A percentile compares a stretch with the other conserved stretches of the same genome.
These are phyloP conservation scores for Chrysochloris asiatica DNA, from an alignment of 2,113 vertebrate genomes.

Conservation along the genomic window DNA sequence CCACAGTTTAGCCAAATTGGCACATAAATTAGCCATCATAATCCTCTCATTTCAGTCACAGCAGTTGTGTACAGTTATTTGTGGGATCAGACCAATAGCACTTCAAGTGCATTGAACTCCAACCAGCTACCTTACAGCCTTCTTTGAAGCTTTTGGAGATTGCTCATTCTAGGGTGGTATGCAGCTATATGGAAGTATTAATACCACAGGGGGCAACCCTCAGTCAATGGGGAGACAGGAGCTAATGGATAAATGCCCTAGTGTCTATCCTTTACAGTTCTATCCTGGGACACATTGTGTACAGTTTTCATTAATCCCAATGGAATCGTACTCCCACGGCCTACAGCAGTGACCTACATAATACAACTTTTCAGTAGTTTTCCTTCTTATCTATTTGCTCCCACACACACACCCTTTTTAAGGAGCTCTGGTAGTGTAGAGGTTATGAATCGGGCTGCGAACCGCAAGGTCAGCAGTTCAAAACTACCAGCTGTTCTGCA, in stretches of 20 bases:
- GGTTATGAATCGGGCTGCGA: too few species aligned
- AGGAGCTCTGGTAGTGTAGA: too few species aligned
- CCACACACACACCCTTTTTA: too few species aligned
- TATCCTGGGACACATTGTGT: too few species aligned
- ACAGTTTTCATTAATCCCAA: too few species aligned
- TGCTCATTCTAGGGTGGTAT: neutral
- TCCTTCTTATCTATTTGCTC: too few species aligned
- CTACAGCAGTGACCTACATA: too few species aligned
- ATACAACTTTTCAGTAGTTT: too few species aligned
- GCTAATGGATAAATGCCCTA: neutral
- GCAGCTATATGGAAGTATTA: neutral
- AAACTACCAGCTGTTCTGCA: too few species aligned
- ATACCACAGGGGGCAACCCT: neutral
- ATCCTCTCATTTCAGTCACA: neutral
- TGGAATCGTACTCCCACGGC: too few species aligned
- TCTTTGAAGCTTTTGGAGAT: constrained; percentile 43
- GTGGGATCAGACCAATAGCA: neutral
- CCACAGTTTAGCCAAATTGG: neutral
- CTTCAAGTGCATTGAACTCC: neutral
- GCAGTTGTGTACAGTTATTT: neutral
- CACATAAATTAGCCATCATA: neutral
- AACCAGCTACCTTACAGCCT: neutral
- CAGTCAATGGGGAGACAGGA: neutral
- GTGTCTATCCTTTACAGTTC: neutral
- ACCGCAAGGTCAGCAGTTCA: too few species aligned